Conservation (phyloP, 2,113 vertebrate genomes). For the Sceloporus tristichus region DNA sequence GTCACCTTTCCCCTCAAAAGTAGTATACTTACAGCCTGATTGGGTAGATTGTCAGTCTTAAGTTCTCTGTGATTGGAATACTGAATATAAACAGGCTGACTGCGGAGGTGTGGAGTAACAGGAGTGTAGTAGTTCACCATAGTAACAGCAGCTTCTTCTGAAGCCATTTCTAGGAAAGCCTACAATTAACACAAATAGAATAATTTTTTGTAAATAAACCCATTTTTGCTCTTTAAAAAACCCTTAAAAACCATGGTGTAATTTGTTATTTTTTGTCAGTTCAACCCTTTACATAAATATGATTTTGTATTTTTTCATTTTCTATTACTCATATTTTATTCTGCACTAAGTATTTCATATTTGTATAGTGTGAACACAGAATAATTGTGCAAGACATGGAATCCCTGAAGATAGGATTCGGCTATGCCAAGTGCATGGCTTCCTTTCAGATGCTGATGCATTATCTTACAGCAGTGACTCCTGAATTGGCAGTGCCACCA, state of each 20-base stretch:
- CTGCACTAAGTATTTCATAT: background rate
- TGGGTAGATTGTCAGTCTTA: conserved; percentile 80
- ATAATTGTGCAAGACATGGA: background rate
- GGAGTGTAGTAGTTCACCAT: conserved; percentile 85
- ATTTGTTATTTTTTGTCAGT: no score
- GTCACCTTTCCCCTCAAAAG: conserved; percentile 15
- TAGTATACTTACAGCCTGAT: conserved; percentile 83
- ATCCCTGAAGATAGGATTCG: background rate
- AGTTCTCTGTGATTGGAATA: conserved; percentile 87
- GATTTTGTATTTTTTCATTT: background rate
- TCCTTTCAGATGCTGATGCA: background rate
- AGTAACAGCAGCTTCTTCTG: conserved; percentile 84
- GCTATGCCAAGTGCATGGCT: background rate
- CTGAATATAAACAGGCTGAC: conserved; percentile 86
- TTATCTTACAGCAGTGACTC: background rate
- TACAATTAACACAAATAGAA: conserved; percentile 70
- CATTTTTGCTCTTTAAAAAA: background rate
- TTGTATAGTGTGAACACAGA: background rate
- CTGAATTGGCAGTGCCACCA: no score
- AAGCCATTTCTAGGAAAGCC: conserved; percentile 92
- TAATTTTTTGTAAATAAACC: conserved; percentile 34
- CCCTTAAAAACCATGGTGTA: background rate
- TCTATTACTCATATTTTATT: background rate
- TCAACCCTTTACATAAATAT: background rate
- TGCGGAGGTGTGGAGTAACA: conserved; percentile 75